phyloP scores from a whole-genome alignment of 2,888 invertebrate species.

The Sphaerophoria rueppellii region DNA sequence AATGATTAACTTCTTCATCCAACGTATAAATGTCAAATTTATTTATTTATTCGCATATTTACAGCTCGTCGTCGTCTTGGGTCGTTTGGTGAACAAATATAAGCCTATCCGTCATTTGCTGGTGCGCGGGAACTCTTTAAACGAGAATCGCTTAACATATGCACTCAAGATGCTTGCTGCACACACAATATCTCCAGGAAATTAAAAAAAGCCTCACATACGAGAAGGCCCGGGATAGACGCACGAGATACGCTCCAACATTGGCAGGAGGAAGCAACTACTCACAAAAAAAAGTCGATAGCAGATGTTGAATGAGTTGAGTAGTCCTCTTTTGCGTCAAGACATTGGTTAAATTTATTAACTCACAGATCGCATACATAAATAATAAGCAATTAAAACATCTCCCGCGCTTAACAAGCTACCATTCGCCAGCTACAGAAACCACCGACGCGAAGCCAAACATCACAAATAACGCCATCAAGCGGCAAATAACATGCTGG shows the following conservation, averaged over 20 bases:
- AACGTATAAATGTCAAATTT: constrained; percentile 62
- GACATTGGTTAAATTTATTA: constrained; percentile 57
- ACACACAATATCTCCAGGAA: constrained; percentile 56
- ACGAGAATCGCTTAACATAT: constrained; percentile 53
- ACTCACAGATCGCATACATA: constrained; percentile 68
- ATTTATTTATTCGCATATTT: constrained; percentile 66
- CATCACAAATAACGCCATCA: constrained; percentile 25
- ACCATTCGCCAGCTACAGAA: neutral
- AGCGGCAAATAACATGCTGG: constrained; percentile 26
- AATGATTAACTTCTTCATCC: constrained; percentile 56
- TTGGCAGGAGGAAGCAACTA: constrained; percentile 50
- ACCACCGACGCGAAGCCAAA: constrained; percentile 30
- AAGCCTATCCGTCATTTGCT: constrained; percentile 45
- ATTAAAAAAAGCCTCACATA: constrained; percentile 22
- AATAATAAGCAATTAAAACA: constrained; percentile 73
- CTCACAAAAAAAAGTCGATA: neutral
- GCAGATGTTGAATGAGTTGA: neutral
- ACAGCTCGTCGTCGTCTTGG: neutral
- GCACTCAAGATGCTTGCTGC: constrained; percentile 33
- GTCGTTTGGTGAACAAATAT: constrained; percentile 6
- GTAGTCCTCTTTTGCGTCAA: constrained; percentile 24
- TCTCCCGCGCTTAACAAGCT: constrained; percentile 66
- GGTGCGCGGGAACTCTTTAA: constrained; percentile 22
- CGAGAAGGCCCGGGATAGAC: constrained; percentile 30
- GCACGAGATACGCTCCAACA: constrained; percentile 20